Base-by-base conservation (phyloP, 2,888 invertebrate genomes). In the Lypha dubia region DNA sequence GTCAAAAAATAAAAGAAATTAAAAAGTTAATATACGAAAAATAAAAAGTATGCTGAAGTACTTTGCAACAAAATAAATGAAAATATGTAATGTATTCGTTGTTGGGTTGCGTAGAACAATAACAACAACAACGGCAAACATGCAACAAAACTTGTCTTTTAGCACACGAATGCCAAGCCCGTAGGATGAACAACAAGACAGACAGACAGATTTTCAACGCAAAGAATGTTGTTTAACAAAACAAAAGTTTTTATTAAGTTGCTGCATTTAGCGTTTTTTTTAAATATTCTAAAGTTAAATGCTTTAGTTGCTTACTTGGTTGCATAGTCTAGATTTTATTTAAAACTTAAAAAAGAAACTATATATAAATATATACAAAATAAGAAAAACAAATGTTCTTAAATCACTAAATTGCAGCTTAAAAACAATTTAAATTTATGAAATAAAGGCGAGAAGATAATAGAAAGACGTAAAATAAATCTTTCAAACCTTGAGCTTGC, bases 271-370 rank as follows among this genome's bases (percentile, higher is more conserved):
- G 8, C 9, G n/a, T n/a, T n/a, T n/a, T n/a, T n/a, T n/a, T n/a
- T n/a, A 68, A 68, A 60, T 68, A 49, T 51, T 77, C 58, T 35
- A 76, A 65, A 75, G 20, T 32, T 68, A 28, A 70, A 32, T n/a
- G 41, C 60, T 41, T 62, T 62, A 62, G 77, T 77, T 44, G 38
- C 38, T 51, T 20, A n/a, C 13, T 17, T n/a, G n/a, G n/a, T n/a
- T n/a, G n/a, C n/a, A n/a, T n/a, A n/a, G n/a, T n/a, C 41, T 65
- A 9, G 3, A 44, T 75, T 75, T 46, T 51, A 6, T 20, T 20
- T 17, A 38, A 17, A 60, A 68, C 11, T 49, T 17, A 3, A n/a
- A 38, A 53, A 24, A n/a, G n/a, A n/a, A n/a, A n/a, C n/a, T n/a
- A n/a, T n/a, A n/a, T n/a, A n/a, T n/a, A n/a, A n/a, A n/a, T n/a